Percentiles rank a stretch among this genome's conserved stretches.
Conservation (phyloP, 2,113 vertebrate genomes). For the Antechinus flavipes region DNA sequence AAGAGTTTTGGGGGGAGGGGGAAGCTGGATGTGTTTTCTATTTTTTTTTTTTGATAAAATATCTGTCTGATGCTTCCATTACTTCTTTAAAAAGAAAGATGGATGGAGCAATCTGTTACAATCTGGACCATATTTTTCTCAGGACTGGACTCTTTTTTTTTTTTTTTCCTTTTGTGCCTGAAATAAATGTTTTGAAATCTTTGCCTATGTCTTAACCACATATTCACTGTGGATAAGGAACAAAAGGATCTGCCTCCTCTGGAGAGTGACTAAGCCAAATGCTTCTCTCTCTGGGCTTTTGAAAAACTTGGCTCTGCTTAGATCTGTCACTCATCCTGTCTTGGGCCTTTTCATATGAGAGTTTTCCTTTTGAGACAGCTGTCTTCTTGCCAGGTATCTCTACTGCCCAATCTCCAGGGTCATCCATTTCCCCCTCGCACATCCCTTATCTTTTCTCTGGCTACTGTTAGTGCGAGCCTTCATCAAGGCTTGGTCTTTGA, state of each 20-base stretch:
- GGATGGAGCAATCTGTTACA: conserved; percentile 70
- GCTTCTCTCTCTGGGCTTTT: conserved; percentile 45
- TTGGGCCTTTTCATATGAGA: background rate
- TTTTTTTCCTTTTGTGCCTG: conserved; percentile 37
- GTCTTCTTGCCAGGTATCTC: background rate
- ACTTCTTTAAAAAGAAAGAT: conserved; percentile 71
- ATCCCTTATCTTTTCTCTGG: background rate
- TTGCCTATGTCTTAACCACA: conserved; percentile 54
- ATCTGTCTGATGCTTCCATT: conserved; percentile 62
- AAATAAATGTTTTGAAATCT: conserved; percentile 75
- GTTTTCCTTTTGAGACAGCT: background rate
- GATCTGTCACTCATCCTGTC: conserved; percentile 48
- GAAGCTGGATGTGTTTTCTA: background rate
- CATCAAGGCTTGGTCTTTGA: background rate
- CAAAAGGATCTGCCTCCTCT: conserved; percentile 73
- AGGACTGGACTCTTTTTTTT: conserved; percentile 63
- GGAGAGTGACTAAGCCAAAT: conserved; percentile 61
- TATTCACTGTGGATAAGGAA: conserved; percentile 59
- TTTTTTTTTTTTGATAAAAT: conserved; percentile 65
- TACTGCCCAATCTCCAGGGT: background rate
- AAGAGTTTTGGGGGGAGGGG: background rate
- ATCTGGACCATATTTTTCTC: conserved; percentile 76
- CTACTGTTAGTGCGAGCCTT: background rate
- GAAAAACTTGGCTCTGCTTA: conserved; percentile 60
- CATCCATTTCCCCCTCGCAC: background rate